Conservation (phyloP, 2,888 invertebrate genomes). For the Adelphocoris suturalis region DNA sequence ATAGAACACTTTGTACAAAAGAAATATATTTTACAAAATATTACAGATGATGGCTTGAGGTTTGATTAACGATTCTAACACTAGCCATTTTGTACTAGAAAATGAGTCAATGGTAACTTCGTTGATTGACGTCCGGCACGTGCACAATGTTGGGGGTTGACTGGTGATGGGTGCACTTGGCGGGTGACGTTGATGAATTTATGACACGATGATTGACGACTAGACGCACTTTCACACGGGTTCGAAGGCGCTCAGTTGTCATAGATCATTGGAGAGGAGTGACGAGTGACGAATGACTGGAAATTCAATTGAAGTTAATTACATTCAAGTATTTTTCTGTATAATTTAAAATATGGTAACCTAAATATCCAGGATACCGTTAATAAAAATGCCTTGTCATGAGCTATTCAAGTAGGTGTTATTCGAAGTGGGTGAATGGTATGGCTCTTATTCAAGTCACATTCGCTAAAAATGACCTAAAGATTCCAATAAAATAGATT, state of each 20-base stretch:
- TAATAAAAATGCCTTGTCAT: too few relatives aligned
- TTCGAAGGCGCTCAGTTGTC: conserved; percentile 29
- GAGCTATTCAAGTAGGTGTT: too few relatives aligned
- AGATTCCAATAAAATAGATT: too few relatives aligned
- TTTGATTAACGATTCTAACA: conserved; percentile 54
- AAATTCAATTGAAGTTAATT: neutral
- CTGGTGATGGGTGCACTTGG: neutral
- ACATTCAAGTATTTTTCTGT: too few relatives aligned
- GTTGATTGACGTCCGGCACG: conserved; percentile 6
- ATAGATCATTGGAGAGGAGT: conserved; percentile 8
- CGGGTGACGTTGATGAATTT: neutral
- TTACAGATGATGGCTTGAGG: conserved; percentile 57
- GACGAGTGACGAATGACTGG: neutral
- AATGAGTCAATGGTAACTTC: conserved; percentile 35
- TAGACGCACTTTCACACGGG: conserved; percentile 1
- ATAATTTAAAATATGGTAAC: too few relatives aligned
- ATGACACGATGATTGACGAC: conserved; percentile 31
- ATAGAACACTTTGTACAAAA: conserved; percentile 56
- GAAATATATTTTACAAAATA: conserved; percentile 58
- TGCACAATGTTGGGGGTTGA: neutral
- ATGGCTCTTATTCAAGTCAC: too few relatives aligned
- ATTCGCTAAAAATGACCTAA: too few relatives aligned
- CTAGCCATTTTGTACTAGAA: conserved; percentile 60
- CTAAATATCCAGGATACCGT: too few relatives aligned
- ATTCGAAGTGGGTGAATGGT: too few relatives aligned